A percentile compares a stretch with the other conserved stretches of the same genome.
Conservation (phyloP, 2,888 invertebrate genomes). For the Deilephila porcellus region DNA sequence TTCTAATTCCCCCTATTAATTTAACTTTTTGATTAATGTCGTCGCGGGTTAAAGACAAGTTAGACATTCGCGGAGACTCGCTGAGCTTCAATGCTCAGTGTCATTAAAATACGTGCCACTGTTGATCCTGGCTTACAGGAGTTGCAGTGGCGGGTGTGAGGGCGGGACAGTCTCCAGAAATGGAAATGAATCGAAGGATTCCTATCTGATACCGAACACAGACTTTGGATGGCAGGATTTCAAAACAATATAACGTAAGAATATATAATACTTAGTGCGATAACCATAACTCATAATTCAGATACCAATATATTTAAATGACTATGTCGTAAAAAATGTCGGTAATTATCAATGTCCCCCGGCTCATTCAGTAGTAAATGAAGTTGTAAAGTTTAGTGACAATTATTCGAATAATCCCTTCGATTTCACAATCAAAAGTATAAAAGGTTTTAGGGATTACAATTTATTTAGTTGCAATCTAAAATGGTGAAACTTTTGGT, state of each 20-base stretch:
- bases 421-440: conserved; percentile 7
- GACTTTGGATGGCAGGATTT: neutral
- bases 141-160: too few relatives aligned
- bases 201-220: too few relatives aligned
- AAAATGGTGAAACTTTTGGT: conserved; percentile 39
- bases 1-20: too few relatives aligned
- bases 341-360: conserved; percentile 8
- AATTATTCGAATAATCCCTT: neutral
- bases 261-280: neutral
- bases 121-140: too few relatives aligned
- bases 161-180: too few relatives aligned
- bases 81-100: too few relatives aligned
- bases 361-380: neutral
- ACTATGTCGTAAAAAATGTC: conserved; percentile 40
- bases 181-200: too few relatives aligned
- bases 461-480: conserved; percentile 8
- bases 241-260: neutral
- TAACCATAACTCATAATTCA: neutral
- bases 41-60: too few relatives aligned
- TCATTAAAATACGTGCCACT: too few relatives aligned
- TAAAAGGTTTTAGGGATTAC: conserved; percentile 28
- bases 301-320: neutral
- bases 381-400: conserved; percentile 11
- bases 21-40: too few relatives aligned
- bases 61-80: too few relatives aligned